Percentiles rank a stretch among this genome's conserved stretches.
These are phyloP conservation scores for Thelaira solivaga DNA, from an alignment of 2,888 invertebrate species.

Conservation along the genomic window DNA sequence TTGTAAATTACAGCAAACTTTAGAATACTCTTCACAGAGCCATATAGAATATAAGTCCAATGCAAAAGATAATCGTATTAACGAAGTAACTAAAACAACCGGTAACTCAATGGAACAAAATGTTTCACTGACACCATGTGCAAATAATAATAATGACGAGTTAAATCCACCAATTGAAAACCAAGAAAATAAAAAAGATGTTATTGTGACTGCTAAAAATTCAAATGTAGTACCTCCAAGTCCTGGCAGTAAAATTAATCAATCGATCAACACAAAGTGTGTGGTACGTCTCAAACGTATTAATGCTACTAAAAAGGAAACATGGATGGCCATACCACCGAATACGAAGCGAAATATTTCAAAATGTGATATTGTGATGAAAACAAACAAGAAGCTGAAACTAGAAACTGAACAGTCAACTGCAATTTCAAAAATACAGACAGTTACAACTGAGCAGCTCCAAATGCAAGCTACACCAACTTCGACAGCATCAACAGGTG, in stretches of 20 bases:
- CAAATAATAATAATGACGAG: constrained; percentile 22
- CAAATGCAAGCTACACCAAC: background rate
- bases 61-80: background rate
- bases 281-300: constrained; percentile 40
- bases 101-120: background rate
- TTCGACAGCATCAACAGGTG: background rate
- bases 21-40: background rate
- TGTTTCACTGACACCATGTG: background rate
- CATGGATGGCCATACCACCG: constrained; percentile 13
- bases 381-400: constrained; percentile 5
- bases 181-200: background rate
- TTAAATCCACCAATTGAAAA: constrained; percentile 14
- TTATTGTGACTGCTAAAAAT: background rate
- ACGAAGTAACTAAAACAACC: background rate
- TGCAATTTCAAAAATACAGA: background rate
- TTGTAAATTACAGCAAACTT: background rate
- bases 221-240: background rate
- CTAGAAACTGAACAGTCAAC: background rate
- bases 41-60: background rate
- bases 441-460: background rate
- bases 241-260: background rate
- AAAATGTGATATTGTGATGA: constrained; percentile 36
- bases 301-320: constrained; percentile 19
- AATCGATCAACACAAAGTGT: constrained; percentile 38
- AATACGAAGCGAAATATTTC: constrained; percentile 1